Conservation (phyloP, 2,113 vertebrate species). For the Geococcyx californianus region DNA sequence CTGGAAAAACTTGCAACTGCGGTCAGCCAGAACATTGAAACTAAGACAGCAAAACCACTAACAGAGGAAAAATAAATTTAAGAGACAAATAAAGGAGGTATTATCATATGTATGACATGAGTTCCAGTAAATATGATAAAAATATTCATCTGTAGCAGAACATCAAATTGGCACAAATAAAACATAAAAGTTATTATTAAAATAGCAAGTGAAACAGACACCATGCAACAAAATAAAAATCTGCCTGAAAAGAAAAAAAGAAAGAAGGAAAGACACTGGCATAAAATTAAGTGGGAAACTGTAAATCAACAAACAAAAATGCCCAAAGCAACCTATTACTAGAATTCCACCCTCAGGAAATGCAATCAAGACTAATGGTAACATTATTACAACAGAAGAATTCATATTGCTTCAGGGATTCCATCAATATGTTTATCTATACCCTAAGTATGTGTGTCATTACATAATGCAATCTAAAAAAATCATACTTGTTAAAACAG, state of each 20-base stretch:
- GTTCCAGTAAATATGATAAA: slow-evolving; percentile 63
- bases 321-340: slow-evolving; percentile 48
- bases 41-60: slow-evolving; percentile 72
- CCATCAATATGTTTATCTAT: background rate
- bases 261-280: background rate
- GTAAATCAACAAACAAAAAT: slow-evolving; percentile 55
- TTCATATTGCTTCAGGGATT: slow-evolving; percentile 54
- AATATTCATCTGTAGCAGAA: slow-evolving; percentile 55
- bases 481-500: slow-evolving; percentile 35
- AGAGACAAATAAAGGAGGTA: slow-evolving; percentile 66
- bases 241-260: no score
- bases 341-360: slow-evolving; percentile 41
- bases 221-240: slow-evolving; percentile 35
- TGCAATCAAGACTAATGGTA: slow-evolving; percentile 69
- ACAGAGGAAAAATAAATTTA: slow-evolving; percentile 70
- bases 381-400: slow-evolving; percentile 59
- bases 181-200: slow-evolving; percentile 62
- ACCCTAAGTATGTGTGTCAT: background rate
- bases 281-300: slow-evolving; percentile 41
- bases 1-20: slow-evolving; percentile 76
- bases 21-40: slow-evolving; percentile 74
- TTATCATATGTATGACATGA: slow-evolving; percentile 60
- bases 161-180: slow-evolving; percentile 55
- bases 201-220: slow-evolving; percentile 47
- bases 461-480: slow-evolving; percentile 37